These are phyloP conservation scores for Percopsis omiscomaycus DNA, from an alignment of 2,797 vertebrate genomes.

Conservation along the genomic window DNA sequence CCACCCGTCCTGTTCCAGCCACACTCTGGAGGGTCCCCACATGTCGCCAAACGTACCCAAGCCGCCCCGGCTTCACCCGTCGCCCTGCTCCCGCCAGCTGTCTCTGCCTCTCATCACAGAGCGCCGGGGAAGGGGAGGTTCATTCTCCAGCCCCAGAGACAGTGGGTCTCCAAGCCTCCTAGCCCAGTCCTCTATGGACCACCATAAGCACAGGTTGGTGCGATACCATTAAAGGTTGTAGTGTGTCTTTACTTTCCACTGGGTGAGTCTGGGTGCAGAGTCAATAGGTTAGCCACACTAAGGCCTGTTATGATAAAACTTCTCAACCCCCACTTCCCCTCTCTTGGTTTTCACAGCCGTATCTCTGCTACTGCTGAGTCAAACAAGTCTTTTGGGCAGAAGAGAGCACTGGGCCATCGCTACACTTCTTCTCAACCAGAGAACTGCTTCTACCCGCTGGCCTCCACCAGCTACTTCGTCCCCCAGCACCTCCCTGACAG, in stretches of 20 bases:
- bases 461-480: slow-evolving; percentile 40
- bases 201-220: slow-evolving; percentile 42
- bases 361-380: slow-evolving; percentile 37
- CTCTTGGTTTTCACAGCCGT: slow-evolving; percentile 22
- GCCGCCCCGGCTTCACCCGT: slow-evolving; percentile 52
- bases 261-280: no score
- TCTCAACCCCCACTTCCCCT: background rate
- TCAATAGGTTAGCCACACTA: no score
- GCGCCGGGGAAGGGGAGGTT: slow-evolving; percentile 2
- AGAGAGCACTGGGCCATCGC: slow-evolving; percentile 57
- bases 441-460: slow-evolving; percentile 60
- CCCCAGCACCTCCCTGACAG: slow-evolving; percentile 26
- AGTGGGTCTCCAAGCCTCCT: slow-evolving; percentile 27
- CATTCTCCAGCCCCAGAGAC: slow-evolving; percentile 1
- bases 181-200: slow-evolving; percentile 21
- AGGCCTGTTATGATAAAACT: background rate
- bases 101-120: slow-evolving; percentile 70
- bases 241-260: no score
- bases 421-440: slow-evolving; percentile 66
- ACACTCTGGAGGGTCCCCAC: background rate
- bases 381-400: slow-evolving; percentile 43
- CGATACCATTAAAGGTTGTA: no score
- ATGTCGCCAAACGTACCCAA: slow-evolving; percentile 36
- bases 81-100: slow-evolving; percentile 68
- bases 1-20: slow-evolving; percentile 15